Conservation (phyloP, 1,140 invertebrate species). For the Bombus cullumanus region DNA sequence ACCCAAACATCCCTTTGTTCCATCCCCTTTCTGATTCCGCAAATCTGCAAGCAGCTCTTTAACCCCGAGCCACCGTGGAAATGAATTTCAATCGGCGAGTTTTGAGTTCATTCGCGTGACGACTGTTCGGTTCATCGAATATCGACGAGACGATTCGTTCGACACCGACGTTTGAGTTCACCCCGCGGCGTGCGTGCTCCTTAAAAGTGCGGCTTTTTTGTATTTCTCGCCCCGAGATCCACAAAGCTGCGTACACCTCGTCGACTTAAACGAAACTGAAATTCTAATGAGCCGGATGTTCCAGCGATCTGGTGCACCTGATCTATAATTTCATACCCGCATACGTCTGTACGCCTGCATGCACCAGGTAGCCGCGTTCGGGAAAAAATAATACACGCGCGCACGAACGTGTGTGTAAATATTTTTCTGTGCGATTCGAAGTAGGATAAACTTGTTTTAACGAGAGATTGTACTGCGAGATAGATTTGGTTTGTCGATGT, state of each 20-base stretch:
- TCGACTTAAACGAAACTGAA: constrained; percentile 44
- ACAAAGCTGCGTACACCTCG: constrained; percentile 13
- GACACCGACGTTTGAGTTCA: background rate
- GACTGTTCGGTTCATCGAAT: background rate
- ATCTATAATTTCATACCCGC: constrained; percentile 63
- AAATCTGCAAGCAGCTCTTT: background rate
- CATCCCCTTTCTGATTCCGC: background rate
- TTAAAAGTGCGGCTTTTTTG: background rate
- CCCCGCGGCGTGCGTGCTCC: background rate
- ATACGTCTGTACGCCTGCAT: constrained; percentile 51
- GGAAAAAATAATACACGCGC: background rate
- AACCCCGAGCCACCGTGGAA: background rate
- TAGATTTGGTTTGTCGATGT: no score
- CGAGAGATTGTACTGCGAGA: background rate
- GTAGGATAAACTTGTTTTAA: background rate
- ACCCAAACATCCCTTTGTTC: background rate
- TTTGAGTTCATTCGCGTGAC: background rate
- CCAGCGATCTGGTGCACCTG: constrained; percentile 51
- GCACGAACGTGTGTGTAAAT: background rate
- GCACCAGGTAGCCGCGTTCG: background rate
- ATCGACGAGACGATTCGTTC: background rate
- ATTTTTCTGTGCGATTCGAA: background rate
- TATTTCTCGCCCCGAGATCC: constrained; percentile 34
- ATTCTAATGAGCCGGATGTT: constrained; percentile 60
- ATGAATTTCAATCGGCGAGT: background rate